A percentile compares a stretch with the other conserved stretches of the same genome.
Evolutionary conservation across 1,140 invertebrate genomes (phyloP).

Genomic region (Pseudomyrmex gracilis): DNA sequence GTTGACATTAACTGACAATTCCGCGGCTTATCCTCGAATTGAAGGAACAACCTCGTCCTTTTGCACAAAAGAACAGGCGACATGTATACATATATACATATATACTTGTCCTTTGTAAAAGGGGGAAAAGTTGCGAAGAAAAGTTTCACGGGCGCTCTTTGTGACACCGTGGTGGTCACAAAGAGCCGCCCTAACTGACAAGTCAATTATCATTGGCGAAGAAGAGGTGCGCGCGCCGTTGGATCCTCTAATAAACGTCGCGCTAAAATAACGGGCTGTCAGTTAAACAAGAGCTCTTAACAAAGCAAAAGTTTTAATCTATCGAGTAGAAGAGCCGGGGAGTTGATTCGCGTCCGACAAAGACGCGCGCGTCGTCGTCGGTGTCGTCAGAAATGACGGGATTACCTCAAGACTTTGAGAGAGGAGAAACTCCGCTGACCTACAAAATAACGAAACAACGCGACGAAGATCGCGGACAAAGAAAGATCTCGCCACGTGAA

Average conservation of each 20-base stretch:
- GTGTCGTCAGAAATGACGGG: slow-evolving; percentile 32
- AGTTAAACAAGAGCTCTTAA: slow-evolving; percentile 49
- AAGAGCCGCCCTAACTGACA: slow-evolving; percentile 46
- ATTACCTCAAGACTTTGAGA: slow-evolving; percentile 41
- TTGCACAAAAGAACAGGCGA: not conserved
- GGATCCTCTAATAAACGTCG: slow-evolving; percentile 57
- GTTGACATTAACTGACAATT: not conserved
- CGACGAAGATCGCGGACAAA: not conserved
- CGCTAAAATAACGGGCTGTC: slow-evolving; percentile 50
- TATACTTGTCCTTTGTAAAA: slow-evolving; percentile 9
- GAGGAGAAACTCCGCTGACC: not conserved
- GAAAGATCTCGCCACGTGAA: not conserved
- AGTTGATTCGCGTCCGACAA: slow-evolving; percentile 32
- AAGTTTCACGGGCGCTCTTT: slow-evolving; percentile 25
- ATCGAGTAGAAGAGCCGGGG: slow-evolving; percentile 24
- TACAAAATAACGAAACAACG: slow-evolving; percentile 2
- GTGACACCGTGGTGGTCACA: slow-evolving; percentile 22
- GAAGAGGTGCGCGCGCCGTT: slow-evolving; percentile 14
- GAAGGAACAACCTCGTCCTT: too few species aligned
- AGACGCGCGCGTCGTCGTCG: not conserved
- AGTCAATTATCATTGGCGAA: slow-evolving; percentile 48
- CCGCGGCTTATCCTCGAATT: not conserved
- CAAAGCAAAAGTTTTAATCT: slow-evolving; percentile 58
- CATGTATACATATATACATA: not conserved
- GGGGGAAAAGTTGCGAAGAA: slow-evolving; percentile 26